These are phyloP conservation scores for Shinisaurus crocodilurus DNA, from an alignment of 2,113 vertebrate genomes.

Conservation along the genomic window DNA sequence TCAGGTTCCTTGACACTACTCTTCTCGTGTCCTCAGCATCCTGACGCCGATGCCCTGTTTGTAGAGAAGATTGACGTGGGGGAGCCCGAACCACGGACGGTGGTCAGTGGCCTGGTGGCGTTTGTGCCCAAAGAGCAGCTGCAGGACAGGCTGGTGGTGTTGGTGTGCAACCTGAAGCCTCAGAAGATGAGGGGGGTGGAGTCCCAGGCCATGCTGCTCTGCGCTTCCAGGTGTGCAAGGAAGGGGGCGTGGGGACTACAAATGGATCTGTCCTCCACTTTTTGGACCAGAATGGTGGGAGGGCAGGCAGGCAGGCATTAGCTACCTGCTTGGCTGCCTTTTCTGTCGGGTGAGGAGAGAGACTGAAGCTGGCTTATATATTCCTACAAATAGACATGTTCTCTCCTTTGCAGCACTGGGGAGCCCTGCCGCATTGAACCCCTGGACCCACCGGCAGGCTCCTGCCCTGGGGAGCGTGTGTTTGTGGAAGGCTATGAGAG, in stretches of 20 bases:
- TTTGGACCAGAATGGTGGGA: too few relatives aligned
- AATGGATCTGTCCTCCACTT: not conserved
- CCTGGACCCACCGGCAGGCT: slow-evolving; percentile 88
- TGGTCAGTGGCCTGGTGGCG: slow-evolving; percentile 94
- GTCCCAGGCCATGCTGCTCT: slow-evolving; percentile 96
- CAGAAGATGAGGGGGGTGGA: slow-evolving; percentile 98
- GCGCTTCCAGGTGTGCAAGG: slow-evolving; percentile 86
- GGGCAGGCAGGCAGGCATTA: not conserved
- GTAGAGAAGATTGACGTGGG: slow-evolving; percentile 95
- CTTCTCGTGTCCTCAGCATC: slow-evolving; percentile 82
- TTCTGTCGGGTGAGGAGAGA: too few relatives aligned
- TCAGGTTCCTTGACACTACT: not conserved
- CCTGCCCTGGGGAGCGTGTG: slow-evolving; percentile 86
- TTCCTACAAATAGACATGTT: fast-evolving
- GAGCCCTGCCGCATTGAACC: slow-evolving; percentile 87
- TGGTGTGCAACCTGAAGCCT: slow-evolving; percentile 94
- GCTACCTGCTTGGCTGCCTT: not conserved
- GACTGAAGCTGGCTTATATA: too few relatives aligned
- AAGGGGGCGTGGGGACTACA: fast-evolving
- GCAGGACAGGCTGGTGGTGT: slow-evolving; percentile 88
- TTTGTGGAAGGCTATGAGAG: slow-evolving; percentile 90
- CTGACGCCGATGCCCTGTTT: slow-evolving; percentile 91
- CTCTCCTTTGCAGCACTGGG: slow-evolving; percentile 77
- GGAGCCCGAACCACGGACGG: slow-evolving; percentile 88
- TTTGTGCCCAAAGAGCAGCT: slow-evolving; percentile 87